phyloP scores from a whole-genome alignment of 2,113 vertebrate species.

The Lepidothrix coronata region DNA sequence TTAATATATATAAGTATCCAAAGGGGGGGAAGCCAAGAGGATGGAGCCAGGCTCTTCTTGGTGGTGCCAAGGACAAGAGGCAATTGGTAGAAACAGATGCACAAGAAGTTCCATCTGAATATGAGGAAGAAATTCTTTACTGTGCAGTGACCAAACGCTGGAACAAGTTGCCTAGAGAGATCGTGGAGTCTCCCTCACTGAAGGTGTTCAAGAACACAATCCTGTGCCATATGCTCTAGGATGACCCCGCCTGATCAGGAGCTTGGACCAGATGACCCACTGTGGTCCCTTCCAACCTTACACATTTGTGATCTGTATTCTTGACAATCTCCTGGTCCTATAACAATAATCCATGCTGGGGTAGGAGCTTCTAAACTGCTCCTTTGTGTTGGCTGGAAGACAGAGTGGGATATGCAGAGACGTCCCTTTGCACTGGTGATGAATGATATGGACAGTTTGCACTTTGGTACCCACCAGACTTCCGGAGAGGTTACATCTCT shows the following conservation, averaged over 20 bases:
- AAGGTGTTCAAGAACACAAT: neutral
- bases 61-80: neutral
- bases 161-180: neutral
- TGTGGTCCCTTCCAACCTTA: neutral
- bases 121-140: neutral
- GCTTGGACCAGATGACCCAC: neutral
- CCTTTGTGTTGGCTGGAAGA: neutral
- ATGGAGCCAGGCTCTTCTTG: neutral
- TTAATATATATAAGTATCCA: neutral
- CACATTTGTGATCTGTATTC: neutral
- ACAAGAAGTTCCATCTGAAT: neutral
- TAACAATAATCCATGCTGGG: neutral
- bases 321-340: neutral
- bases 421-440: neutral
- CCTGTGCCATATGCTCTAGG: neutral
- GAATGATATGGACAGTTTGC: neutral
- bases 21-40: neutral
- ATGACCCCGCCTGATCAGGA: neutral
- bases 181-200: neutral
- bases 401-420: neutral
- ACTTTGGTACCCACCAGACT: neutral
- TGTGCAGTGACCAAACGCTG: fast-evolving
- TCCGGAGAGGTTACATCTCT: neutral
- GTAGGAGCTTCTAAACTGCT: neutral
- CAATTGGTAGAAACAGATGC: neutral